Evolutionary conservation across 1,140 invertebrate species (phyloP), one percentile per base, ranked within the genome.

Genomic region (Plutomurus gul): DNA sequence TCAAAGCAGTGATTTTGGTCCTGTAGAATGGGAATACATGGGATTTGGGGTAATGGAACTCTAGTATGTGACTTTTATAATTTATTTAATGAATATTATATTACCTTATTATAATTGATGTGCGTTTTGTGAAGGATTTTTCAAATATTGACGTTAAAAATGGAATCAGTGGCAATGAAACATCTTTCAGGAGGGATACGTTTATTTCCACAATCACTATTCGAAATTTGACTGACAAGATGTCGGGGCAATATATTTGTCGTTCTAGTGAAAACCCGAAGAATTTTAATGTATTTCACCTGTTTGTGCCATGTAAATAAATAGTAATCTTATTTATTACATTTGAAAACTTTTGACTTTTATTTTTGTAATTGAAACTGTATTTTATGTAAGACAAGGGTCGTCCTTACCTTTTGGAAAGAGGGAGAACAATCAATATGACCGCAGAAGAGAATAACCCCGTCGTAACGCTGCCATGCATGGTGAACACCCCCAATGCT

Each of bases 351-450:
- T 47, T 47, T 47, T 47, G n/a, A n/a, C 6, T 47, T 10, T 8
- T n/a, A 13, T n/a, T 47, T 47, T 8, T 60, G 5, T 60, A n/a
- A 37, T 33, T 56, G 4, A 49, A 49, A 40, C 16, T 43, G 13
- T 74, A 36, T 30, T 2, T 7, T 30, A 47, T 13, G 16, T 39
- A 36, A 40, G 43, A 49, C 22, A 70, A 49, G 37, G 40, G 73
- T 18, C 40, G 49, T n/a, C 78, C 78, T 1, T 79, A 75, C 39
- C 33, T 79, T 11, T 51, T 79, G 8, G 70, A 79, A 33, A 13
- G 78, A 36, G 78, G 78, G 6, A 79, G 72, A 30, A 75, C 78
- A 8, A 75, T 79, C 18, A 79, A 79, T 36, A 73, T 79, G 20
- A 79, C 78, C 8, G 72, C 49, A 46, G 78, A 79, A 40, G 16